A percentile compares a stretch with the other conserved stretches of the same genome.
Conservation (phyloP, 2,113 vertebrate genomes). For the Lanius collurio region DNA sequence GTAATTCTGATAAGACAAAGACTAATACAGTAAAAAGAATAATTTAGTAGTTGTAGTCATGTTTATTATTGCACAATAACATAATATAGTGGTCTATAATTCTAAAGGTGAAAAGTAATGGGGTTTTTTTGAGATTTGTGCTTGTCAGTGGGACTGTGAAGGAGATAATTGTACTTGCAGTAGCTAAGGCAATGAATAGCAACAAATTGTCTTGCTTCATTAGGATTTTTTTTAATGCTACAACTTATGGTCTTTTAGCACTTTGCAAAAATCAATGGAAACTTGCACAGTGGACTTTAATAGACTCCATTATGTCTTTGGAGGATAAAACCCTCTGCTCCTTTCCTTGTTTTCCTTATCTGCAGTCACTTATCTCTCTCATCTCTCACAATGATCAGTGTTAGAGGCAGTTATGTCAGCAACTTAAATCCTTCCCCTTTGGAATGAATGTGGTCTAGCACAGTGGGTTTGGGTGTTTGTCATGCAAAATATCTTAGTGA, state of each 20-base stretch:
- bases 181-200: not conserved
- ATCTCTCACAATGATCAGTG: not conserved
- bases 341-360: not conserved
- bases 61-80: not conserved
- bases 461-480: not conserved
- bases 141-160: not conserved
- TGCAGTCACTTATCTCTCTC: not conserved
- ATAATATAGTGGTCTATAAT: not conserved
- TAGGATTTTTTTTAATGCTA: not conserved
- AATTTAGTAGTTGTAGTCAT: not conserved
- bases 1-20: not conserved
- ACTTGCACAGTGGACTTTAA: not conserved
- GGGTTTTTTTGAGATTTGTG: not conserved
- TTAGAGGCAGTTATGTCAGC: not conserved
- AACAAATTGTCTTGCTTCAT: not conserved
- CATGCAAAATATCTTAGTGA: not conserved
- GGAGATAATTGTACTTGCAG: not conserved
- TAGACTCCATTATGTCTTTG: not conserved
- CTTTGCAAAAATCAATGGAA: not conserved
- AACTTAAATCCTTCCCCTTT: not conserved
- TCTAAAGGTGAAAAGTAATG: not conserved
- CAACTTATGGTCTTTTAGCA: not conserved
- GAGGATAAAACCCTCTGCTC: not conserved
- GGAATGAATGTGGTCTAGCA: not conserved
- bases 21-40: not conserved